phyloP scores from a whole-genome alignment of 2,888 invertebrate species.

The Dryomyza anilis region DNA sequence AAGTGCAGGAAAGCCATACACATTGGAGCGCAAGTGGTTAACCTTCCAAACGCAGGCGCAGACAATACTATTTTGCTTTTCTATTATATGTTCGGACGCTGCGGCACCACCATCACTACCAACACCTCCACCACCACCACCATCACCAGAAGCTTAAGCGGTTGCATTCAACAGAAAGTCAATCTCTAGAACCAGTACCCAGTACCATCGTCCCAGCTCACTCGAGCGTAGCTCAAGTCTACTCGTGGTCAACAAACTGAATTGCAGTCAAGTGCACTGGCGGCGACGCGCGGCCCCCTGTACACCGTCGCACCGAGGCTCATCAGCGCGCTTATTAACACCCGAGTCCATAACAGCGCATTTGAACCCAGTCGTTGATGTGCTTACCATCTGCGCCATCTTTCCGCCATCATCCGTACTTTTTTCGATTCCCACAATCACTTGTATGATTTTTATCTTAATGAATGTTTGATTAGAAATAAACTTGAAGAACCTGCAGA shows the following conservation, averaged over 20 bases:
- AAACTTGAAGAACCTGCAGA: not conserved
- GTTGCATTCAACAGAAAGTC: too few relatives aligned
- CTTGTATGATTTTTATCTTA: slow-evolving; percentile 12
- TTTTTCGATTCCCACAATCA: not conserved
- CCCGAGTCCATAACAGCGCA: too few relatives aligned
- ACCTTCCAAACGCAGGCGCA: slow-evolving; percentile 2
- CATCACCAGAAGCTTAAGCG: too few relatives aligned
- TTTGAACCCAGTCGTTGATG: too few relatives aligned
- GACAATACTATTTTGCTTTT: not conserved
- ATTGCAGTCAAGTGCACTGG: slow-evolving; percentile 42
- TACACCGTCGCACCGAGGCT: not conserved
- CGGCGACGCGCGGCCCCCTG: too few relatives aligned
- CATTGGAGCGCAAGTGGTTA: slow-evolving; percentile 5
- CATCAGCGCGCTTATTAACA: not conserved
- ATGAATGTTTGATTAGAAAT: not conserved
- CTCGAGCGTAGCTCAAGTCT: slow-evolving; percentile 33
- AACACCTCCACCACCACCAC: too few relatives aligned
- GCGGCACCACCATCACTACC: too few relatives aligned
- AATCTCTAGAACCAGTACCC: too few relatives aligned
- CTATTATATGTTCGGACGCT: not conserved
- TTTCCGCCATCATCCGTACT: not conserved
- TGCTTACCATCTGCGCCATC: too few relatives aligned
- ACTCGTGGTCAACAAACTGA: slow-evolving; percentile 41
- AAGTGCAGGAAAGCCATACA: not conserved
- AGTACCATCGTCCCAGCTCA: too few relatives aligned